These are phyloP conservation scores for Limnephilus lunatus DNA, from an alignment of 2,888 invertebrate species.

Conservation along the genomic window DNA sequence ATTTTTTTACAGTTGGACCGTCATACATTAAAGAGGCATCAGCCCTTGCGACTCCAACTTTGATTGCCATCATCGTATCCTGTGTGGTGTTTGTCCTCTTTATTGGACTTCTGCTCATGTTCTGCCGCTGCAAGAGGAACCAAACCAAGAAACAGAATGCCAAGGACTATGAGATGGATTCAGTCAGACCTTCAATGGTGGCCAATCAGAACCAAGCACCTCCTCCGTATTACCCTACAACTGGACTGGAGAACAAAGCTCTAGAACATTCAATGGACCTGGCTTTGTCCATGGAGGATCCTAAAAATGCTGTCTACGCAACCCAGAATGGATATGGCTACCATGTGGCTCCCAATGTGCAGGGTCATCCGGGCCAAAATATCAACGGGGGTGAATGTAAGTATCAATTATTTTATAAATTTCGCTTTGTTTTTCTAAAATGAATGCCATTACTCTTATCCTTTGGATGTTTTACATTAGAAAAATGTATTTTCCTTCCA, in stretches of 20 bases:
- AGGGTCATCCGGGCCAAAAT: constrained; percentile 80
- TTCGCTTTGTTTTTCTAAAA: neutral
- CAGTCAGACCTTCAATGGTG: constrained; percentile 89
- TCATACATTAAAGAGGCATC: constrained; percentile 89
- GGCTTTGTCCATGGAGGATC: constrained; percentile 89
- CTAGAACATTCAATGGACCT: constrained; percentile 93
- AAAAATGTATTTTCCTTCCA: neutral
- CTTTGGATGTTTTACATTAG: neutral
- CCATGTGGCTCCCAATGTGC: constrained; percentile 84
- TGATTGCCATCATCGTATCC: constrained; percentile 87
- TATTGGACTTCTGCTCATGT: constrained; percentile 86
- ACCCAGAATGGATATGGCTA: constrained; percentile 92
- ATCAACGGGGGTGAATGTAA: constrained; percentile 89
- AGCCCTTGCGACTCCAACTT: constrained; percentile 85
- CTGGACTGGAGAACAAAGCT: constrained; percentile 94
- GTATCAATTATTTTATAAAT: constrained; percentile 69
- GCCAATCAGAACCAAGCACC: constrained; percentile 92
- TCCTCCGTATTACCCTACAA: constrained; percentile 92
- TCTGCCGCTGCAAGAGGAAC: constrained; percentile 90
- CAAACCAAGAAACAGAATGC: constrained; percentile 89
- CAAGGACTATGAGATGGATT: constrained; percentile 95
- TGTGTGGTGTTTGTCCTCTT: constrained; percentile 89
- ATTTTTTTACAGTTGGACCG: constrained; percentile 82
- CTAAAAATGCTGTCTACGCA: constrained; percentile 90
- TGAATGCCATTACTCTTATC: neutral